Base-by-base conservation (phyloP, 2,797 vertebrate genomes). In the Manis crassicaudata region DNA sequence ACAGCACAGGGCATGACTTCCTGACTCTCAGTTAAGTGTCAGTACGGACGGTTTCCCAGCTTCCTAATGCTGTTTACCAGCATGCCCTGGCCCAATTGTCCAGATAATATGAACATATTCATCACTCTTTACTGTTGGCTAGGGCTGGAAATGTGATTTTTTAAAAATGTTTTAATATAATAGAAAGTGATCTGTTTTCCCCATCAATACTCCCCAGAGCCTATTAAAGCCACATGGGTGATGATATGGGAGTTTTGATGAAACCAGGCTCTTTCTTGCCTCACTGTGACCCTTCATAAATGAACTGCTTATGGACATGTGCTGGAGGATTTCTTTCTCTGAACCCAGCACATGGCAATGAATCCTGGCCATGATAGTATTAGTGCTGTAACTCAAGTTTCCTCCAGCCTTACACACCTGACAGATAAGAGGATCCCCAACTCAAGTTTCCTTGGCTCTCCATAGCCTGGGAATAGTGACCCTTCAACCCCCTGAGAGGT, bases 361-460 rank as follows among this genome's bases (percentile, higher is more conserved):
- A 82, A 29, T 65, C 9, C 37, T 89, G 80, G 60, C 60, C 35
- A 14, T 18, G 35, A 62, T 40, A 35, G 72, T 37, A 52, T 40
- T n/a, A 50, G 65, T n/a, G 75, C 9, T 65, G 10, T 43, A 77
- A 87, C 52, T 90, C 80, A 83, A 70, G 63, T 80, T 88, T 92
- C 80, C 91, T 94, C 65, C 6, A 54, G 63, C 63, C 63, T 89
- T 92, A 89, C 62, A 68, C 87, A 67, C 37, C 40, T 58, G 14
- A 37, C 29, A 40, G 56, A 89, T 73, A 89, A 89, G 35, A 95
- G 82, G 79, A 94, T 62, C 35, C 29, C 54, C 12, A 62, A 35
- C 37, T 84, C 70, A 68, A 62, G 62, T 95, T 80, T 90, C 82
- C 79, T 77, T 72, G 72, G 23, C 88, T 92, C 76, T 90, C 88